These are phyloP conservation scores for Lophochroa leadbeateri DNA, from an alignment of 2,113 vertebrate genomes.

Conservation along the genomic window DNA sequence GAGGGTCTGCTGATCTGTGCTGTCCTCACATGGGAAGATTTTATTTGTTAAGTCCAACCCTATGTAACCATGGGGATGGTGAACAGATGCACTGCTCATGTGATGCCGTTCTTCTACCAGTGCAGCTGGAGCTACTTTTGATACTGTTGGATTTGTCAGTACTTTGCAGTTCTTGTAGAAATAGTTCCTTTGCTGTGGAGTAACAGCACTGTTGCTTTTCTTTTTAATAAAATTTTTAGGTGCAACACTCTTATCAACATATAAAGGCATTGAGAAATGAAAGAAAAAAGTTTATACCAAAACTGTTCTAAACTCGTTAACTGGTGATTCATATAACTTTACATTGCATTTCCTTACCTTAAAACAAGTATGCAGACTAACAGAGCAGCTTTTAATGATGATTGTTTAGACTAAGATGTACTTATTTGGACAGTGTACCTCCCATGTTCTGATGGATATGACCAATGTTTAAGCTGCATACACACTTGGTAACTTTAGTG, in stretches of 20 bases:
- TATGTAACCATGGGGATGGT: neutral
- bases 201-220: neutral
- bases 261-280: neutral
- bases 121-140: neutral
- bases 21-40: neutral
- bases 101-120: neutral
- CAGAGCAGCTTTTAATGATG: neutral
- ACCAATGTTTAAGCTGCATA: neutral
- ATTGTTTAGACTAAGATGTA: neutral
- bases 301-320: neutral
- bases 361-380: neutral
- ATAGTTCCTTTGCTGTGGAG: neutral
- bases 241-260: neutral
- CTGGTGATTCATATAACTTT: neutral
- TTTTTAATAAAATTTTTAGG: neutral
- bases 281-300: neutral
- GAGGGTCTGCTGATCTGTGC: neutral
- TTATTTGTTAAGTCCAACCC: neutral
- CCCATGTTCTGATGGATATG: neutral
- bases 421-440: fast-evolving
- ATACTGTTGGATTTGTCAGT: neutral
- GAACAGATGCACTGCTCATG: neutral
- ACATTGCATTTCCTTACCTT: neutral
- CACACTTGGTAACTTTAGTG: neutral
- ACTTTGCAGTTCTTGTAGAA: neutral